A percentile compares a stretch with the other conserved stretches of the same genome.
These are phyloP conservation scores for Drosophila dives DNA, from an alignment of 2,888 invertebrate genomes.

Conservation along the genomic window DNA sequence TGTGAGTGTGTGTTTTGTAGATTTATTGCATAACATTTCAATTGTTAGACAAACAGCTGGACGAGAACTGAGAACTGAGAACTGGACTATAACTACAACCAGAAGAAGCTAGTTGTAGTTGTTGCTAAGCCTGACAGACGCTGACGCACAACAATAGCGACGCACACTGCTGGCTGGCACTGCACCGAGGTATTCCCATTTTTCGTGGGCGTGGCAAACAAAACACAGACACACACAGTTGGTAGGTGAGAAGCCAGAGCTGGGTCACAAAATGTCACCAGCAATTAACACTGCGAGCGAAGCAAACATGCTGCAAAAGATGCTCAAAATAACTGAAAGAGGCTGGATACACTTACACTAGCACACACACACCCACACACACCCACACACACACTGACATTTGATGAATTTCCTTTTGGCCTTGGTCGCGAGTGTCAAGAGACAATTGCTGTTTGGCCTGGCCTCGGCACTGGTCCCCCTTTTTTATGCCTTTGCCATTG, in stretches of 20 bases:
- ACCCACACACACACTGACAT: constrained; percentile 43
- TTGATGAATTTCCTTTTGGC: constrained; percentile 76
- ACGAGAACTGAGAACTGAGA: constrained; percentile 64
- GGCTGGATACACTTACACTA: constrained; percentile 24
- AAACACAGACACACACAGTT: not conserved
- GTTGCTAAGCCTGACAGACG: constrained; percentile 65
- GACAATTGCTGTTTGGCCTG: constrained; percentile 51
- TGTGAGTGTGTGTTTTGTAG: constrained; percentile 59
- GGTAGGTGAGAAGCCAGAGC: constrained; percentile 23
- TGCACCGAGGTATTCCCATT: constrained; percentile 8
- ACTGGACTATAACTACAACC: constrained; percentile 45
- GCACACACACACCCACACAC: constrained; percentile 1
- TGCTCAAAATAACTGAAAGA: constrained; percentile 68
- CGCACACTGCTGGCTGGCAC: constrained; percentile 22
- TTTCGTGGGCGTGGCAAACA: constrained; percentile 17
- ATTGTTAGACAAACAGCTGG: constrained; percentile 79
- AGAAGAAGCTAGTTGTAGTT: constrained; percentile 46
- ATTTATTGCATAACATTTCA: constrained; percentile 79
- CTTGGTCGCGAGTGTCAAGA: constrained; percentile 73
- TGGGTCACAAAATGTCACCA: constrained; percentile 66
- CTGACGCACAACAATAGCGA: constrained; percentile 47
- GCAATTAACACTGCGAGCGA: constrained; percentile 62
- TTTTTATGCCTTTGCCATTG: constrained; percentile 29
- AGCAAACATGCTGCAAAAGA: constrained; percentile 42
- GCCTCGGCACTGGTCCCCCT: constrained; percentile 22